phyloP scores from a whole-genome alignment of 1,140 invertebrate species.

The Adelges cooleyi region DNA sequence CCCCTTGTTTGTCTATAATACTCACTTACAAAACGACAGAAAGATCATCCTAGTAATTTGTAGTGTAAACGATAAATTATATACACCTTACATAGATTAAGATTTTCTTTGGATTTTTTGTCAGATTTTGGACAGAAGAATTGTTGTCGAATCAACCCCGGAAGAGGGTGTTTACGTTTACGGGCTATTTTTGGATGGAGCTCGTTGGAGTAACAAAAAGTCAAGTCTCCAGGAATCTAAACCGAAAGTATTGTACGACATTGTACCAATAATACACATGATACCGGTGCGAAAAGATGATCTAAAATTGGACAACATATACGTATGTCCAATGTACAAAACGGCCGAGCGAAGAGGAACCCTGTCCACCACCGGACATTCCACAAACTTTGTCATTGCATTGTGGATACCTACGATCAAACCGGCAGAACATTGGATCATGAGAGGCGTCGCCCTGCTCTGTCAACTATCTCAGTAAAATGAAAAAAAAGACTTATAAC shows the following conservation, averaged over 20 bases:
- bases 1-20: too few species aligned
- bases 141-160: conserved; percentile 43
- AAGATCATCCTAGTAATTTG: too few species aligned
- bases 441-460: conserved; percentile 61
- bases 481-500: too few species aligned
- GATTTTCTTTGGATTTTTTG: too few species aligned
- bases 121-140: conserved; percentile 40
- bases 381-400: conserved; percentile 65
- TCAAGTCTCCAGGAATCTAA: conserved; percentile 64
- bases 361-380: conserved; percentile 67
- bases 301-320: conserved; percentile 35
- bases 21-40: too few species aligned
- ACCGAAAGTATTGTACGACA: conserved; percentile 70
- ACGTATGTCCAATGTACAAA: conserved; percentile 66
- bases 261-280: conserved; percentile 54
- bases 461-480: conserved; percentile 18
- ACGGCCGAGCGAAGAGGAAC: conserved; percentile 52
- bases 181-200: conserved; percentile 78
- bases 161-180: conserved; percentile 59
- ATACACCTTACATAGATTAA: too few species aligned
- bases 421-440: conserved; percentile 59
- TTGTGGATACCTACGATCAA: conserved; percentile 52
- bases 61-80: too few species aligned
- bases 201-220: conserved; percentile 59
- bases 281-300: conserved; percentile 30